Evolutionary conservation across 2,113 vertebrate species (phyloP).

Genomic region (Pelusios castaneus): DNA sequence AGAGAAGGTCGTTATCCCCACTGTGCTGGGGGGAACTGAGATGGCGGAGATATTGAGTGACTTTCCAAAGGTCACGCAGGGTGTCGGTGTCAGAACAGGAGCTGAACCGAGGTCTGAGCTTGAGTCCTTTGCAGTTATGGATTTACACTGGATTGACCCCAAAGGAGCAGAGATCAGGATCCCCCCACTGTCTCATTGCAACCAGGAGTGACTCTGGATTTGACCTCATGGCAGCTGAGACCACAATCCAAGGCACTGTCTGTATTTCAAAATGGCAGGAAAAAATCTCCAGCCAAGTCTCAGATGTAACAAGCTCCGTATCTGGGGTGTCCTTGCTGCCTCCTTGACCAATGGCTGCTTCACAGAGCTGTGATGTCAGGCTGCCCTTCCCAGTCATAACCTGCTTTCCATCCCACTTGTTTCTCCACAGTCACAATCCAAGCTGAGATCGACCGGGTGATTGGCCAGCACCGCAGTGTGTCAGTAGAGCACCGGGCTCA

Average conservation of each 20-base stretch:
- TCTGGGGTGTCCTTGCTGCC: not conserved
- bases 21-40: too few relatives aligned
- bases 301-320: too few relatives aligned
- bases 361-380: not conserved
- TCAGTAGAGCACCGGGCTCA: not conserved
- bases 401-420: accelerated
- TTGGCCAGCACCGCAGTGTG: not conserved
- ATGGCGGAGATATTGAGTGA: not conserved
- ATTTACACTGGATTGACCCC: too few relatives aligned
- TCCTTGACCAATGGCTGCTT: not conserved
- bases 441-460: not conserved
- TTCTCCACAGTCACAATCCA: not conserved
- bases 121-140: too few relatives aligned
- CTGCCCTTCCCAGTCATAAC: not conserved
- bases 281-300: not conserved
- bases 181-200: too few relatives aligned
- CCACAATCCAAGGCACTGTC: too few relatives aligned
- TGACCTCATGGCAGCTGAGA: too few relatives aligned
- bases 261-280: not conserved
- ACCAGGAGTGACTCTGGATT: too few relatives aligned
- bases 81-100: too few relatives aligned
- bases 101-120: too few relatives aligned
- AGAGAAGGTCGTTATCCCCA: not conserved
- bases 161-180: too few relatives aligned
- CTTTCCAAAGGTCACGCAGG: not conserved